These are phyloP conservation scores for Sceloporus undulatus DNA, from an alignment of 2,113 vertebrate genomes.

Conservation along the genomic window DNA sequence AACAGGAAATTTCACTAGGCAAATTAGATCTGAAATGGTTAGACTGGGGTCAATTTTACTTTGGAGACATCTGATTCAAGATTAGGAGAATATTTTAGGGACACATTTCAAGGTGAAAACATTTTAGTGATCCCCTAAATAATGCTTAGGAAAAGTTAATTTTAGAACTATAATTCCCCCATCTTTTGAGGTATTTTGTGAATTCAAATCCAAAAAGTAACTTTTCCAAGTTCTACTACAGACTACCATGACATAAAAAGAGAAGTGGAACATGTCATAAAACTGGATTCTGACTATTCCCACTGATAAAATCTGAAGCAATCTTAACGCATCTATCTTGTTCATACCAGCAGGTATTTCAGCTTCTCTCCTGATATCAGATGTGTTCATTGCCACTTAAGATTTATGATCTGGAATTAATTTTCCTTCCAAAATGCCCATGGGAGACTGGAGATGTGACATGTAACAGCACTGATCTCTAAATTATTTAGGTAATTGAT, in stretches of 20 bases:
- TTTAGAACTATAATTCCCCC: too few relatives aligned
- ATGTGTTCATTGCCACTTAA: neutral
- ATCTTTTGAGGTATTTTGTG: too few relatives aligned
- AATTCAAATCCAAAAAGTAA: too few relatives aligned
- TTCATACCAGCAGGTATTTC: neutral
- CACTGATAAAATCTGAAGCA: neutral
- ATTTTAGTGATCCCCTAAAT: neutral
- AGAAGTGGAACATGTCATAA: neutral
- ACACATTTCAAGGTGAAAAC: neutral
- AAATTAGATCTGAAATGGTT: too few relatives aligned
- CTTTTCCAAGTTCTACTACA: too few relatives aligned
- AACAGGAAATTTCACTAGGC: too few relatives aligned
- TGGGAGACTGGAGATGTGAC: neutral
- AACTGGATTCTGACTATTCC: neutral
- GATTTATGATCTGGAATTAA: neutral
- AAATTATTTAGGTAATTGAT: neutral
- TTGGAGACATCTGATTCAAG: too few relatives aligned
- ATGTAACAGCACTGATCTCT: neutral
- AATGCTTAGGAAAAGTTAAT: neutral
- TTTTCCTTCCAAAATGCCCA: neutral
- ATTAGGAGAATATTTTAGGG: too few relatives aligned
- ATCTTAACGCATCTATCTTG: neutral
- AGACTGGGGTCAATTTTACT: neutral
- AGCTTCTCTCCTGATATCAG: neutral
- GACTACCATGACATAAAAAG: neutral